A percentile compares a stretch with the other conserved stretches of the same genome.
phyloP scores from a whole-genome alignment of 1,140 invertebrate species.

The Sitophilus oryzae region DNA sequence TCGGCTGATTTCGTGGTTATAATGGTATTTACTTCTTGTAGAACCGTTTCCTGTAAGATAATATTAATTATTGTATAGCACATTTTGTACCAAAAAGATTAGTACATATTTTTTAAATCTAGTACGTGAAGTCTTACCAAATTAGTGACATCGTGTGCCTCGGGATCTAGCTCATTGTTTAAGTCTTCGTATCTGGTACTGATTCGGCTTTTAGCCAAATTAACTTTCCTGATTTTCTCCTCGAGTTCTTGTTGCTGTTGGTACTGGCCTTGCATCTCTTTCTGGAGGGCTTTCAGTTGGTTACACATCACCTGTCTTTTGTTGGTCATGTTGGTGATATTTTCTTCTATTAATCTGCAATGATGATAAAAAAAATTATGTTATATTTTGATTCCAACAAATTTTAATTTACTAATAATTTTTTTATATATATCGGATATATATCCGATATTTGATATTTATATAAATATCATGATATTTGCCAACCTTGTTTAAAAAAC shows the following conservation, averaged over 20 bases:
- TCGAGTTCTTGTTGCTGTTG: slow-evolving; percentile 23
- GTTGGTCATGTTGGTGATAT: slow-evolving; percentile 21
- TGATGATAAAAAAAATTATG: too few species aligned
- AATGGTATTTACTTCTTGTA: slow-evolving; percentile 39
- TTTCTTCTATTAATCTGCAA: slow-evolving; percentile 24
- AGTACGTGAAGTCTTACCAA: slow-evolving; percentile 41
- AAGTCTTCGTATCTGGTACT: slow-evolving; percentile 27
- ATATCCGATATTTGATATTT: too few species aligned
- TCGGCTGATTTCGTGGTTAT: slow-evolving; percentile 31
- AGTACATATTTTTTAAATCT: too few species aligned
- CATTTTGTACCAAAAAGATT: too few species aligned
- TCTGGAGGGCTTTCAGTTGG: slow-evolving; percentile 23
- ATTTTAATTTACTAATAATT: slow-evolving; percentile 7
- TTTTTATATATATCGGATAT: too few species aligned
- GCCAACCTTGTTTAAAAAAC: too few species aligned
- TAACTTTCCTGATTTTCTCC: slow-evolving; percentile 30
- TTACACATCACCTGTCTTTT: slow-evolving; percentile 18
- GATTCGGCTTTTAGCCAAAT: slow-evolving; percentile 19
- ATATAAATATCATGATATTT: too few species aligned
- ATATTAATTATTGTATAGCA: too few species aligned
- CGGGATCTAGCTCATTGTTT: slow-evolving; percentile 36
- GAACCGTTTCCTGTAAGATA: slow-evolving; percentile 28
- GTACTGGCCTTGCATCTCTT: slow-evolving; percentile 15
- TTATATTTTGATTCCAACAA: too few species aligned
- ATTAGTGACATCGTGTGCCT: slow-evolving; percentile 43